These are phyloP conservation scores for Paraescarpia echinospica DNA, from an alignment of 1,140 invertebrate species.

Conservation along the genomic window DNA sequence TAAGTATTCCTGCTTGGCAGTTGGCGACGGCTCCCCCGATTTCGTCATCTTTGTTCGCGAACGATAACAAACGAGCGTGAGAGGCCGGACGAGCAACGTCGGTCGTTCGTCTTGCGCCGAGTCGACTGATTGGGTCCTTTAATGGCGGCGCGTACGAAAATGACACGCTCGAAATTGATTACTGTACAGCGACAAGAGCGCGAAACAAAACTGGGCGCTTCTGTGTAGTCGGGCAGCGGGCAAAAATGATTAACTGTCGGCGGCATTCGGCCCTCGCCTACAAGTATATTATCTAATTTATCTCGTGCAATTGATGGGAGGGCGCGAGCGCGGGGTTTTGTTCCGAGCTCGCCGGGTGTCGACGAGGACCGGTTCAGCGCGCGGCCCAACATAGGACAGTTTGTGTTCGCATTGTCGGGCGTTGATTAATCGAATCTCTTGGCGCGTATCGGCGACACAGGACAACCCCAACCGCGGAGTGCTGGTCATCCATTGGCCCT, in stretches of 20 bases:
- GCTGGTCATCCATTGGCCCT: not conserved
- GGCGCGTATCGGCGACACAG: not conserved
- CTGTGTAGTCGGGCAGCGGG: not conserved
- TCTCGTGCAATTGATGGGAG: not conserved
- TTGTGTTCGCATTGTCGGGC: not conserved
- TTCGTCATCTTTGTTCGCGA: not conserved
- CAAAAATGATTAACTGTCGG: not conserved
- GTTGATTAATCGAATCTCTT: not conserved
- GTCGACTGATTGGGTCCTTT: not conserved
- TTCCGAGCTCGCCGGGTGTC: not conserved
- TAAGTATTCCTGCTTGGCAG: not conserved
- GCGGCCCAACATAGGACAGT: not conserved
- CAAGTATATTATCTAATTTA: constrained; percentile 7
- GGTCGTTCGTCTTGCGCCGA: not conserved
- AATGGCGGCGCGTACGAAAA: not conserved
- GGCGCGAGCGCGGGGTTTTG: not conserved
- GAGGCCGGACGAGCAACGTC: not conserved
- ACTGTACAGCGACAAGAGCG: not conserved
- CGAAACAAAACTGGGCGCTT: not conserved
- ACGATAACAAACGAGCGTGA: not conserved
- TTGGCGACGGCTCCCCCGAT: not conserved
- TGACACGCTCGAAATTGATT: constrained; percentile 1
- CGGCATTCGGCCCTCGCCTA: not conserved
- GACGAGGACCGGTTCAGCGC: not conserved
- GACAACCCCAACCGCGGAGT: not conserved